A percentile compares a stretch with the other conserved stretches of the same genome.
Evolutionary conservation across 2,888 invertebrate genomes (phyloP).

Genomic region (Leucozona laternaria): DNA sequence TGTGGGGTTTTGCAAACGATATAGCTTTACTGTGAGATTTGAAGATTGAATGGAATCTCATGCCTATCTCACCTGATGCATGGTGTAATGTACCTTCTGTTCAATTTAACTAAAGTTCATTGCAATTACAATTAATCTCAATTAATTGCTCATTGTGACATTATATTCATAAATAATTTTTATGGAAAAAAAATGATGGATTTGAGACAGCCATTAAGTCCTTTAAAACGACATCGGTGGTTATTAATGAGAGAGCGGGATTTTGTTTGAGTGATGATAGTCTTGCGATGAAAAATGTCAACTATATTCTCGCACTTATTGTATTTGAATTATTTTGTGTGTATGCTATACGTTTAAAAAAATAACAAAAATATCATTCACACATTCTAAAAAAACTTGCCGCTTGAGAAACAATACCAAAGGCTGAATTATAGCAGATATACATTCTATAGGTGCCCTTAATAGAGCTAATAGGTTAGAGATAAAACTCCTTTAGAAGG

Average conservation of each 20-base stretch:
- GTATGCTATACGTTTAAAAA: background rate
- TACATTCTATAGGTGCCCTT: too few species aligned
- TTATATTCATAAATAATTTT: slow-evolving; percentile 36
- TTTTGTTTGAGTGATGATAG: slow-evolving; percentile 13
- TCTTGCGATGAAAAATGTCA: background rate
- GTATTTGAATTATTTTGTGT: background rate
- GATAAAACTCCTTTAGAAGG: too few species aligned
- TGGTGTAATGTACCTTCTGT: slow-evolving; percentile 16
- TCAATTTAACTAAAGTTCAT: slow-evolving; percentile 55
- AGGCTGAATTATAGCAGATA: too few species aligned
- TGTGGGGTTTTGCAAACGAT: slow-evolving; percentile 52
- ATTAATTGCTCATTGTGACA: slow-evolving; percentile 59
- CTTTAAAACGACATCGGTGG: background rate
- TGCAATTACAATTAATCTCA: slow-evolving; percentile 64
- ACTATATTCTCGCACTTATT: background rate
- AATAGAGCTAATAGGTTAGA: too few species aligned
- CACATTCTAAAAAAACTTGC: background rate
- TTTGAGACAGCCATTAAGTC: slow-evolving; percentile 32
- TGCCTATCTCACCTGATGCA: slow-evolving; percentile 17
- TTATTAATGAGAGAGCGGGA: slow-evolving; percentile 9
- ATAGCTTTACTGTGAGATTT: background rate
- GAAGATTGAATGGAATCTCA: slow-evolving; percentile 47
- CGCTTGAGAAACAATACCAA: background rate
- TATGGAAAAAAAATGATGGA: slow-evolving; percentile 31
- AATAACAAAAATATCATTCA: background rate